Evolutionary conservation across 2,888 invertebrate species (phyloP), one percentile per base, ranked within the genome.

Genomic region (Cordilura impudica): DNA sequence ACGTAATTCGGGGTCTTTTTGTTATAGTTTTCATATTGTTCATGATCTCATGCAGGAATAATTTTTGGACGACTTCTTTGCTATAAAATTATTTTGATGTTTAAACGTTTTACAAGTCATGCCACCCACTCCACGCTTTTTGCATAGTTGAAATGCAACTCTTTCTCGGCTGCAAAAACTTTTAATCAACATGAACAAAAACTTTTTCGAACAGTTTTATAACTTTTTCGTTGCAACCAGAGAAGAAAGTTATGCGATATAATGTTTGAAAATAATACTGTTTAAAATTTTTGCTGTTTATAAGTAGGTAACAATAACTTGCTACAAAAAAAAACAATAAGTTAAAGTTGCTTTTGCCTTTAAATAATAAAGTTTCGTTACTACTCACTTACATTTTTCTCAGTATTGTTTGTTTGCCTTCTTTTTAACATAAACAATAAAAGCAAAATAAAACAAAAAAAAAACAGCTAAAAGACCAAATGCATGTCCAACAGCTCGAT

Each of bases 171-270:
- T 16, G 12, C 66, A 18, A 69, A 65, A 74, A 78, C 65, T 78
- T 74, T 74, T 63, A 67, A 72, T 61, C 75, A 75, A 51, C 61
- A 72, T 47, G 61, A 69, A 69, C 39, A 51, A 39, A 45, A 70
- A 78, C 53, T 74, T 74, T 21, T 14, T 60, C 56, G 43, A 54
- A 19, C 26, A 35, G 39, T 65, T 63, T 26, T 31, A 16, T 47
- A 56, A 35, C 4, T 58, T 67, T 66, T 19, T 16, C 3, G 12
- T 56, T 67, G 26, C 19, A 43, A 70, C 56, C 56, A 31, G 6
- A 39, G 16, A 14, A 43, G 29, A 63, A 63, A 65, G 60, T 70
- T 66, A 58, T 54, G 45, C 53, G 39, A n/a, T 21, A 14, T 61
- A 7, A 23, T 43, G 51, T 66, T 74, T 60, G 39, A 45, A 65